Evolutionary conservation across 1,140 invertebrate genomes (phyloP), one percentile per base, ranked within the genome.

Genomic region (Eriocheir sinensis): DNA sequence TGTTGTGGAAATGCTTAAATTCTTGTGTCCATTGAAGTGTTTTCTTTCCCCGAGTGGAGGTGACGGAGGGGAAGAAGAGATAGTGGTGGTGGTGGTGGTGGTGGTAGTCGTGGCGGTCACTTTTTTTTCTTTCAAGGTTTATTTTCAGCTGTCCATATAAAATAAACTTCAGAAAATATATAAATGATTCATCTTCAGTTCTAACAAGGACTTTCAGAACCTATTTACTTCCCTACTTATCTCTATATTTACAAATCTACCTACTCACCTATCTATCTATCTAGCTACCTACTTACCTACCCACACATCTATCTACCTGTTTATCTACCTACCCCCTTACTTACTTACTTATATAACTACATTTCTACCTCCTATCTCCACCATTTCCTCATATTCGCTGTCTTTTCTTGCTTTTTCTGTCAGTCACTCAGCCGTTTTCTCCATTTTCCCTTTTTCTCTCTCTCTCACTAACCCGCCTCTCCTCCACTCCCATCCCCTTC

Each of bases 91-190:
- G 1, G 60, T 72, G 60, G 60, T 72, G 60, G 60, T n/a, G 60
- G 60, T 72, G 60, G 60, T 72, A n/a, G 60, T 72, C 21, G 60
- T 72, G 60, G 60, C n/a, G 60, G 60, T 72, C n/a, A n/a, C n/a
- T n/a, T n/a, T n/a, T n/a, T n/a, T n/a, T n/a, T n/a, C n/a, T n/a
- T n/a, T n/a, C n/a, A n/a, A n/a, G n/a, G n/a, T n/a, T n/a, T n/a
- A n/a, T n/a, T n/a, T n/a, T n/a, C n/a, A n/a, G n/a, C n/a, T n/a
- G n/a, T n/a, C n/a, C n/a, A n/a, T n/a, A n/a, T n/a, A n/a, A n/a
- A n/a, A n/a, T n/a, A n/a, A n/a, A n/a, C n/a, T n/a, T n/a, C n/a
- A n/a, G n/a, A n/a, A n/a, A n/a, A n/a, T n/a, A n/a, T n/a, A n/a
- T n/a, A n/a, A n/a, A n/a, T n/a, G n/a, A n/a, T n/a, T n/a, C n/a